Base-by-base conservation (phyloP, 2,797 vertebrate species). In the Characodon lateralis region DNA sequence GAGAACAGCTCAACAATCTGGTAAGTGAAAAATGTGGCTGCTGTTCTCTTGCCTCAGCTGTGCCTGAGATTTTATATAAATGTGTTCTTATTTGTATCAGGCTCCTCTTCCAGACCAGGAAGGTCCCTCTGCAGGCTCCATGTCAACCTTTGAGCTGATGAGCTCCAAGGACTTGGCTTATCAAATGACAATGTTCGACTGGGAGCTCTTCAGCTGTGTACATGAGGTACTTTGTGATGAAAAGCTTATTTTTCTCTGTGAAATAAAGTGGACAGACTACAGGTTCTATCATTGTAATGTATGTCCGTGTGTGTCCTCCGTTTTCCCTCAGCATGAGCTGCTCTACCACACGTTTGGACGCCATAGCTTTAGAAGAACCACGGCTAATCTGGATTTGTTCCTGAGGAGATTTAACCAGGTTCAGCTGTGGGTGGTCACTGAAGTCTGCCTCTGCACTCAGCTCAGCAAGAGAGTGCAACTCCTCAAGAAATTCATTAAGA, bases 401-500 rank as follows among this genome's bases (percentile, higher is more conserved):
- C 95, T 99, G 92, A 95, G 96, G 87, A 95, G 98, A 91, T 99
- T 99, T 95, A 99, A 99, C 92, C 97, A 99, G 95, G 96, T 99
- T 80, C 98, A 99, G 94, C 97, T 99, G 91, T 99, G 98, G 98
- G 98, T 99, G 73, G 97, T 97, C 87, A 98, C 97, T 0, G 98
- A 99, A 93, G 97, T 98, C 86, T 98, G 97, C 90, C 96, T 99
- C 86, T 99, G 98, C 69, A 92, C 95, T 78, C 98, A 98, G 89
- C 97, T 99, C 93, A 98, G 97, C 94, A 99, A 99, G 89, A 96
- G 98, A 59, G 98, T 99, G 87, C 98, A 99, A 88, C 97, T 99
- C 75, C 95, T 99, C 78, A 99, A 99, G 95, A 99, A 99, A 93
- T 99, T 98, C 89, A 99, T 99, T 93, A 99, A 99, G 95, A 98